Conservation (phyloP, 2,888 invertebrate species). For the Stomorhina lunata region DNA sequence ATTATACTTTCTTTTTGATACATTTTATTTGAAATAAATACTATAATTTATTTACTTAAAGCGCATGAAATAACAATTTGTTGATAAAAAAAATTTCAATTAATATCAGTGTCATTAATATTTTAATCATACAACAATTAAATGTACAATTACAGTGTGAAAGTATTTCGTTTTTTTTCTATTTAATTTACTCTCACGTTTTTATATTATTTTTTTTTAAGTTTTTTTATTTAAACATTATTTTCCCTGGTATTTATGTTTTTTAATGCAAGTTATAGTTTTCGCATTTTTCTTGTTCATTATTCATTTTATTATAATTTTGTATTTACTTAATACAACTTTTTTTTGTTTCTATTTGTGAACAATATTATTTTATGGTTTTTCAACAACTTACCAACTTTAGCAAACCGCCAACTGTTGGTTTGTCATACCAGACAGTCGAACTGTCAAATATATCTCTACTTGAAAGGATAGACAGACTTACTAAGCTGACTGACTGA, state of each 20-base stretch:
- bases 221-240: constrained; percentile 1
- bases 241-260: neutral
- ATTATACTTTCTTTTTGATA: neutral
- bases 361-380: constrained; percentile 10
- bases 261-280: neutral
- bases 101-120: constrained; percentile 5
- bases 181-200: constrained; percentile 26
- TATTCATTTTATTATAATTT: constrained; percentile 15
- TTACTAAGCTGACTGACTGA: too few relatives aligned
- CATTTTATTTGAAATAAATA: neutral
- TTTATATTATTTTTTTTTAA: neutral
- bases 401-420: constrained; percentile 25
- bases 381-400: constrained; percentile 24
- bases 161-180: constrained; percentile 15
- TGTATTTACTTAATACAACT: constrained; percentile 12
- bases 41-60: neutral
- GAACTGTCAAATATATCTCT: too few relatives aligned
- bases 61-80: neutral
- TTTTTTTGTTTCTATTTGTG: neutral
- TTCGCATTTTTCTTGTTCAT: constrained; percentile 8
- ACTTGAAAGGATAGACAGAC: too few relatives aligned
- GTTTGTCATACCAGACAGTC: too few relatives aligned
- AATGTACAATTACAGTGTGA: constrained; percentile 1
- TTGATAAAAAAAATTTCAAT: neutral
- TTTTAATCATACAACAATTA: constrained; percentile 14